Evolutionary conservation across 2,888 invertebrate genomes (phyloP).

Genomic region (Sabatieria punctata): DNA sequence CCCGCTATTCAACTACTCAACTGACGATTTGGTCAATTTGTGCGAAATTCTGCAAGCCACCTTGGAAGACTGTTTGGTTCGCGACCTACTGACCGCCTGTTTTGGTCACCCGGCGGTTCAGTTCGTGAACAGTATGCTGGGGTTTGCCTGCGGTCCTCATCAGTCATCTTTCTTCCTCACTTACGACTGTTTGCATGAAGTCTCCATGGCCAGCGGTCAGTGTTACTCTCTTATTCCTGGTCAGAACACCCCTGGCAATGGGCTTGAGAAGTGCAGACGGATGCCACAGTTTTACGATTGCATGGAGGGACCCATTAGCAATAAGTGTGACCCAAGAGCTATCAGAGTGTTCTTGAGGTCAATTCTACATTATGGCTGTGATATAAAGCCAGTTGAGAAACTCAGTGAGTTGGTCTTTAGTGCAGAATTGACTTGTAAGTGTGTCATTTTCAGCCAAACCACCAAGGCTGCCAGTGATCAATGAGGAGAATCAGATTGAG

Average conservation of each 20-base stretch:
- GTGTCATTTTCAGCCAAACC: too few species aligned
- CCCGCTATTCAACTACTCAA: too few species aligned
- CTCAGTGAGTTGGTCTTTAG: background rate
- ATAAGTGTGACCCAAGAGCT: background rate
- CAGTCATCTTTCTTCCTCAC: conserved; percentile 22
- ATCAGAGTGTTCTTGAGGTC: background rate
- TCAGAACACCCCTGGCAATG: background rate
- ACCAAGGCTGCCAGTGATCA: too few species aligned
- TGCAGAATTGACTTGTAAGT: too few species aligned
- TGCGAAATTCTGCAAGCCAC: background rate
- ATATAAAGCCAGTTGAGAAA: background rate
- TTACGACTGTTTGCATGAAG: conserved; percentile 17
- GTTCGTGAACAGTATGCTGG: conserved; percentile 25
- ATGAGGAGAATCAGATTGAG: too few species aligned
- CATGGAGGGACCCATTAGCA: conserved; percentile 3
- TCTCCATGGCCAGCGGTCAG: background rate
- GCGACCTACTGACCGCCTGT: background rate
- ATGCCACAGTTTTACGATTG: conserved; percentile 7
- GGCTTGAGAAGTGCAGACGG: background rate
- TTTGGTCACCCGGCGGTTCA: conserved; percentile 4
- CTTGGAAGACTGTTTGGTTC: background rate
- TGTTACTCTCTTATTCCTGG: conserved; percentile 4
- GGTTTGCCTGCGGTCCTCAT: conserved; percentile 26
- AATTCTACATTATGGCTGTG: conserved; percentile 2
- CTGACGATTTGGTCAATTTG: too few species aligned